Percentiles rank a stretch among this genome's conserved stretches.
These are phyloP conservation scores for Mirounga angustirostris DNA, from an alignment of 2,113 vertebrate genomes.

Conservation along the genomic window DNA sequence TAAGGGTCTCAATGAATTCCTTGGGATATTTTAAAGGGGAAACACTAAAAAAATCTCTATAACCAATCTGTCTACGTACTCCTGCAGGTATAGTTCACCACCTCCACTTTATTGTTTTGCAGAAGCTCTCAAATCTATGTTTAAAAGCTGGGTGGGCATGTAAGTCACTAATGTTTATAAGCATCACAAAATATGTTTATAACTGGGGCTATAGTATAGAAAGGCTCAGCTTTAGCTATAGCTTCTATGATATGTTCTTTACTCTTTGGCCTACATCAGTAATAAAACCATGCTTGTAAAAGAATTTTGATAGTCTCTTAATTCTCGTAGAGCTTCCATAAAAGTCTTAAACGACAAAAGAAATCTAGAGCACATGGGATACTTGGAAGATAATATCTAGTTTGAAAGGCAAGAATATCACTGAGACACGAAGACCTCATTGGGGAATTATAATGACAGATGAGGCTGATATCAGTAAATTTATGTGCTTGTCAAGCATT, in stretches of 20 bases:
- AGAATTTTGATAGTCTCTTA: slow-evolving; percentile 9
- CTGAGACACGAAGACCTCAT: slow-evolving; percentile 35
- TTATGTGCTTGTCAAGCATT: slow-evolving; percentile 44
- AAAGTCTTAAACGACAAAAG: slow-evolving; percentile 34
- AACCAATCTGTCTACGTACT: slow-evolving; percentile 13
- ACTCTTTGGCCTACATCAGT: background rate
- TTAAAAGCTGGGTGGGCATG: slow-evolving; percentile 4
- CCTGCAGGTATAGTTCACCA: background rate
- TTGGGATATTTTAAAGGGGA: background rate
- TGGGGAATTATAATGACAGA: slow-evolving; percentile 53
- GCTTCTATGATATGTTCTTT: slow-evolving; percentile 38
- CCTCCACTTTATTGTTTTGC: slow-evolving; percentile 14
- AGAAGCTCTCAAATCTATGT: slow-evolving; percentile 44
- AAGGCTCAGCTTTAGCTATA: slow-evolving; percentile 39
- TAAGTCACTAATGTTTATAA: slow-evolving; percentile 48
- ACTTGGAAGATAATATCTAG: slow-evolving; percentile 42
- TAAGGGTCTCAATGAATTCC: background rate
- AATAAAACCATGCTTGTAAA: slow-evolving; percentile 42
- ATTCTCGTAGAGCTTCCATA: slow-evolving; percentile 28
- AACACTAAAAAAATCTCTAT: background rate
- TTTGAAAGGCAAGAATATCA: slow-evolving; percentile 44
- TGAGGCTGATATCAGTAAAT: slow-evolving; percentile 59
- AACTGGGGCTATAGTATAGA: background rate
- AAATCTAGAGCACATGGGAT: slow-evolving; percentile 31
- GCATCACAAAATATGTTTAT: slow-evolving; percentile 25